Conservation (phyloP, 2,113 vertebrate genomes). For the Carettochelys insculpta region DNA sequence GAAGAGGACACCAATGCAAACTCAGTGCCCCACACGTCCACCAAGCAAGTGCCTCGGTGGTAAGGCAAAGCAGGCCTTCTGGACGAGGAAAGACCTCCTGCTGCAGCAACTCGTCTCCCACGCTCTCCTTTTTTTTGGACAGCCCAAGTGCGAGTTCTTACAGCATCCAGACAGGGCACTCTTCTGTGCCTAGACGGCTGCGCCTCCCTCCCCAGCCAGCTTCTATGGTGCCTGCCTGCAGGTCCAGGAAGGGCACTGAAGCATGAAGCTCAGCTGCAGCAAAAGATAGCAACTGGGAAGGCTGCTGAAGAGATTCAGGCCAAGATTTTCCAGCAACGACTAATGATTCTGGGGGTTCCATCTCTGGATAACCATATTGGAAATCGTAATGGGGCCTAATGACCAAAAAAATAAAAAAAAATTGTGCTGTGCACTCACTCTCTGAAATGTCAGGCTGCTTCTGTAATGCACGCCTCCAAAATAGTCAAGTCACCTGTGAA, state of each 20-base stretch:
- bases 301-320: background rate
- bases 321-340: background rate
- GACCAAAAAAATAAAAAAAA: background rate
- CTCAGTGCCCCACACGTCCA: background rate
- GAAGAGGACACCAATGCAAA: constrained; percentile 25
- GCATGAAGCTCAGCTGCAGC: background rate
- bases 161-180: constrained; percentile 5
- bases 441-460: background rate
- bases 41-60: background rate
- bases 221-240: background rate
- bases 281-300: background rate
- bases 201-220: background rate
- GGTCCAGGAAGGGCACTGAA: background rate
- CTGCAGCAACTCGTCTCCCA: background rate
- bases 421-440: background rate
- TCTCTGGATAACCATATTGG: background rate
- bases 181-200: background rate
- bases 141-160: background rate
- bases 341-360: background rate
- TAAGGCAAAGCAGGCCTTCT: background rate
- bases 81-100: background rate
- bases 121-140: constrained; percentile 15
- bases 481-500: background rate
- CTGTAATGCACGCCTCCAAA: constrained; percentile 1
- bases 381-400: background rate